These are phyloP conservation scores for Tupiocoris notatus DNA, from an alignment of 2,888 invertebrate species.

Conservation along the genomic window DNA sequence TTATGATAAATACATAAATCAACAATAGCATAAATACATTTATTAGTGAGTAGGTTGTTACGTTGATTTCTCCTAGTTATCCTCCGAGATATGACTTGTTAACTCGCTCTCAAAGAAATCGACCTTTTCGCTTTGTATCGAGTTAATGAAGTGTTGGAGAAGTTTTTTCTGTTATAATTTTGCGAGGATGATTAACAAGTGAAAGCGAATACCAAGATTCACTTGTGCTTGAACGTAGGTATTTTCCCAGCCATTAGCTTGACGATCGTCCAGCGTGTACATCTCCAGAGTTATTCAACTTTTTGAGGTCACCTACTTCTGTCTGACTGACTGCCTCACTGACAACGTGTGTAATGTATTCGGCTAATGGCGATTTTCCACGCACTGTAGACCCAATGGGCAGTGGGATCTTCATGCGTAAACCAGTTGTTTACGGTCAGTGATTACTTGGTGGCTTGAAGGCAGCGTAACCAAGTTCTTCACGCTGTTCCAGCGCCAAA, in stretches of 20 bases:
- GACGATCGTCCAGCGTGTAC: background rate
- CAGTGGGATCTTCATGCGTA: background rate
- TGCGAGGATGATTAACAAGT: background rate
- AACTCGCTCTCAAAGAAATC: too few relatives aligned
- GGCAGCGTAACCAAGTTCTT: background rate
- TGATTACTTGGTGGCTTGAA: background rate
- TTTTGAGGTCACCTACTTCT: background rate
- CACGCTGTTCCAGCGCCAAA: too few relatives aligned
- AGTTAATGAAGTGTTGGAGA: background rate
- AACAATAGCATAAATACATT: too few relatives aligned
- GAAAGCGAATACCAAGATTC: background rate
- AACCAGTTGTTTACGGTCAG: background rate
- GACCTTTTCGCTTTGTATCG: too few relatives aligned
- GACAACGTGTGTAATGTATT: background rate
- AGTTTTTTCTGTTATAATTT: background rate
- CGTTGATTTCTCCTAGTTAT: too few relatives aligned
- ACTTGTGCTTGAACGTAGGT: background rate
- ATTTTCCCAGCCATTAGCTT: background rate
- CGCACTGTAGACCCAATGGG: too few relatives aligned
- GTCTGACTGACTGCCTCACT: background rate
- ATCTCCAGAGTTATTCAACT: background rate
- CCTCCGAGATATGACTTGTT: too few relatives aligned
- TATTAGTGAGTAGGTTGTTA: too few relatives aligned
- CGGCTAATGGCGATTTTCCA: background rate
- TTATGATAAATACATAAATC: too few relatives aligned